These are phyloP conservation scores for Rhinophrynus dorsalis DNA, from an alignment of 2,797 vertebrate genomes.

Conservation along the genomic window DNA sequence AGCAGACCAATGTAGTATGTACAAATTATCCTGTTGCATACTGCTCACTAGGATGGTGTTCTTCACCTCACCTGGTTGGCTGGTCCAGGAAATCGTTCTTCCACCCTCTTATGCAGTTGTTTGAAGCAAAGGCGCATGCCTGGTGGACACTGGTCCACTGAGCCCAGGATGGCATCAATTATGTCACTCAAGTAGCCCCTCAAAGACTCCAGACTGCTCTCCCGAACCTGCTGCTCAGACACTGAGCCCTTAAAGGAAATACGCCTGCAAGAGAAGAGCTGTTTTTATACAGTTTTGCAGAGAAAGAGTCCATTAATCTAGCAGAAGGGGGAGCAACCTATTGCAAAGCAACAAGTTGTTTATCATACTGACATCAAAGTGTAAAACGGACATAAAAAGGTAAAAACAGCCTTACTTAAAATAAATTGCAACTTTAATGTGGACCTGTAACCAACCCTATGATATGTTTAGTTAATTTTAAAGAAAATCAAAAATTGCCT, in stretches of 20 bases:
- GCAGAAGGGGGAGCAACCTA: no score
- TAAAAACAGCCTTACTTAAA: no score
- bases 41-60: neutral
- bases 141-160: slow-evolving; percentile 67
- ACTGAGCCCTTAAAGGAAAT: slow-evolving; percentile 66
- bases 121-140: slow-evolving; percentile 83
- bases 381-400: no score
- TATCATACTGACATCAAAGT: no score
- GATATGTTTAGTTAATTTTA: no score
- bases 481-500: no score
- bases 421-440: no score
- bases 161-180: slow-evolving; percentile 58
- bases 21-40: neutral
- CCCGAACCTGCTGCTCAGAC: slow-evolving; percentile 56
- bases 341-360: no score
- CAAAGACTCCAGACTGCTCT: slow-evolving; percentile 66
- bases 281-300: no score
- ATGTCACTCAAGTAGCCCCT: slow-evolving; percentile 56
- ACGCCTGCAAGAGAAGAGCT: slow-evolving; percentile 48
- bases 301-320: no score
- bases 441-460: no score
- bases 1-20: neutral
- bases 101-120: slow-evolving; percentile 77
- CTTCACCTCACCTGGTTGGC: slow-evolving; percentile 76
- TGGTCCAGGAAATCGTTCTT: slow-evolving; percentile 74